phyloP scores from a whole-genome alignment of 2,797 vertebrate species.

The Pipistrellus pygmaeus region DNA sequence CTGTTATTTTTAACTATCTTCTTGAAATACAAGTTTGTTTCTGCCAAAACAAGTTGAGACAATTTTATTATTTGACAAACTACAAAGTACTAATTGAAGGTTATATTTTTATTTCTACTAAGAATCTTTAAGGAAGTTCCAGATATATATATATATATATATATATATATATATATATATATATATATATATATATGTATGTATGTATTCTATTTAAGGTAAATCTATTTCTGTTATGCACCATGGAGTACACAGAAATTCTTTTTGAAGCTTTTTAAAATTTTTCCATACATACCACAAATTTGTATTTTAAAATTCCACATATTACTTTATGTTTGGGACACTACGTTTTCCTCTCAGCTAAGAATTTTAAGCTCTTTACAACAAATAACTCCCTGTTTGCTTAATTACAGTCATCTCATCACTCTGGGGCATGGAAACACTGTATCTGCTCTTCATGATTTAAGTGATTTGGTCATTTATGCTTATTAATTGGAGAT shows the following conservation, averaged over 20 bases:
- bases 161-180: too few relatives aligned
- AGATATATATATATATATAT: background rate
- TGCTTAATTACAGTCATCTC: background rate
- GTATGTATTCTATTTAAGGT: slow-evolving; percentile 4
- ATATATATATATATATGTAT: too few relatives aligned
- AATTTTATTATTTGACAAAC: slow-evolving; percentile 67
- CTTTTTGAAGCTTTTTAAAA: background rate
- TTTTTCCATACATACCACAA: background rate
- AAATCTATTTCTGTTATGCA: slow-evolving; percentile 4
- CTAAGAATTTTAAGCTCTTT: background rate
- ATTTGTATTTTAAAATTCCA: background rate
- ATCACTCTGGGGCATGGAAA: background rate
- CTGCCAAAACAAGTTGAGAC: slow-evolving; percentile 81
- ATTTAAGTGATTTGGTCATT: slow-evolving; percentile 7
- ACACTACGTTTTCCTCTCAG: background rate
- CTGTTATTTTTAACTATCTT: slow-evolving; percentile 76
- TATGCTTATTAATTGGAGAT: slow-evolving; percentile 15
- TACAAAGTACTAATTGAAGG: slow-evolving; percentile 66
- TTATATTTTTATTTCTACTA: slow-evolving; percentile 62
- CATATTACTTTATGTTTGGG: background rate
- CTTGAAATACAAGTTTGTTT: slow-evolving; percentile 74
- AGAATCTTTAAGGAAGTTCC: slow-evolving; percentile 63
- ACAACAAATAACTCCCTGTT: background rate
- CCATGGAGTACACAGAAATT: background rate
- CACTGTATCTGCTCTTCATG: background rate